Evolutionary conservation across 2,113 vertebrate genomes (phyloP), one percentile per base, ranked within the genome.

Genomic region (Procavia capensis): DNA sequence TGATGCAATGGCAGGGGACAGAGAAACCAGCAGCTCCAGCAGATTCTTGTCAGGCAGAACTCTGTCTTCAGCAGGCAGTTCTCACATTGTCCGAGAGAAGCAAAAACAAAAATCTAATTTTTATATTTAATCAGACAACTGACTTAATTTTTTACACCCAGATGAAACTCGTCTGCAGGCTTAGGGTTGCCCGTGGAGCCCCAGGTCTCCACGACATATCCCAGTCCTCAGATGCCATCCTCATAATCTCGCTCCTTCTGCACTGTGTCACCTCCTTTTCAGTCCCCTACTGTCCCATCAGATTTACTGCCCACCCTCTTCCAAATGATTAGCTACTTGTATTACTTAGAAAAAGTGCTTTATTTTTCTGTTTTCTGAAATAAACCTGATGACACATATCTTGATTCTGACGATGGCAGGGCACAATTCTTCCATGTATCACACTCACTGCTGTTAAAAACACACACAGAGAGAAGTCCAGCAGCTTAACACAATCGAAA

Each of bases 1-100:
- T 2, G 66, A 17, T 29, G 0, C 13, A 19, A 29, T 1, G 8
- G 3, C 27, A 24, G 11, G n/a, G 14, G 22, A 36, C 4, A 1
- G 4, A 4, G 19, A 39, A 36, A 47, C 27, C 2, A 59, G 54
- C 4, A 41, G 14, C 50, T 76, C 43, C 50, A 14, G 39, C 39
- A 63, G 34, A 41, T 41, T 61, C 22, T 59, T 19, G 4, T 24
- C 63, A 31, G 13, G 22, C 1, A 24, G 39, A 82, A 50, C 27
- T 22, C 14, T 59, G 22, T 6, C 31, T 50, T 34, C 25, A 0
- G 0, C 13, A 47, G 36, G 47, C 59, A 82, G 41, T 27, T 16
- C 31, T 89, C 41, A n/a, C 1, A 9, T 47, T 89, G 66, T 64
- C 68, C 20, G 31, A 88, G 39, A 13, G 19, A 57, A 36, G 29